Evolutionary conservation across 1,140 invertebrate genomes (phyloP), one percentile per base, ranked within the genome.

Genomic region (Drosophila kikkawai): DNA sequence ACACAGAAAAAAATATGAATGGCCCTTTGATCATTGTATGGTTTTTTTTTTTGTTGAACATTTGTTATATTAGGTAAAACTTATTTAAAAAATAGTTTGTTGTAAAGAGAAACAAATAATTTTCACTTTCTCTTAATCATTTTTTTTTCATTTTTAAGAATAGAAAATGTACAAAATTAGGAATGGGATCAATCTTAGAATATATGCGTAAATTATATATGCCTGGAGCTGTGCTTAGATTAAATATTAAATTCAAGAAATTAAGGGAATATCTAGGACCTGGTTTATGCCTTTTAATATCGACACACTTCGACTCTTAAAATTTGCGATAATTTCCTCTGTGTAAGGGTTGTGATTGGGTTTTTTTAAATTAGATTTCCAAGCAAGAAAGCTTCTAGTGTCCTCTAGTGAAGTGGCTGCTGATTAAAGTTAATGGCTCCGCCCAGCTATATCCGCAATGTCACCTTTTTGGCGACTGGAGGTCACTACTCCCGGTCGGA

Each of bases 401-500:
- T 56, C 53, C 73, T 50, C 73, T 44, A 47, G 11, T 75, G 42
- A 63, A 69, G 63, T 69, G 63, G 37, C 57, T 66, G 63, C 13
- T 63, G 61, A 70, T 70, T 70, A 56, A 17, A 56, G 67, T 41
- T 67, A 50, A 26, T 70, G 63, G 39, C 67, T 68, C 51, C 51
- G 50, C 47, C 47, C 26, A 17, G 12, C 17, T 55, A 19, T 19
- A 39, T 39, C 13, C 36, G 36, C 34, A 56, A 56, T 39, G 61
- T 68, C 65, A 55, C 47, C 41, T 68, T 34, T 67, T 26, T 22
- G 26, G 32, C 26, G 7, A 32, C 12, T 39, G 51, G 51, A 55
- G 51, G 51, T 55, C 51, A 55, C 53, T 59, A 36, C 32, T 58
- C 55, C 60, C 75, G 70, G 29, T 88, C 81, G 32, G 71, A 48